phyloP scores from a whole-genome alignment of 2,113 vertebrate species.

The Rallus limicola region DNA sequence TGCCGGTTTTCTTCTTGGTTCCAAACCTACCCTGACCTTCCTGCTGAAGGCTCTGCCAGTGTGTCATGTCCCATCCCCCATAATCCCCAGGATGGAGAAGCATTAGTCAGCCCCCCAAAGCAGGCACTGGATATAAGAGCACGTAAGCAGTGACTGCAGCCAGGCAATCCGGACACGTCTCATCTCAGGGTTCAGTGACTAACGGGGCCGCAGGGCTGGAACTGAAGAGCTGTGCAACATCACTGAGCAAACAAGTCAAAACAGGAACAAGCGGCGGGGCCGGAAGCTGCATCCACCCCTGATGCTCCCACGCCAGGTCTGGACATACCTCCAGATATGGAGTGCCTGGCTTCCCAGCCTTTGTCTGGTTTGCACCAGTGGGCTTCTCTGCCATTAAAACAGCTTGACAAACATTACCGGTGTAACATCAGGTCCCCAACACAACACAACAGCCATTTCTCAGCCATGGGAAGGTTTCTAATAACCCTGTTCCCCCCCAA shows the following conservation, averaged over 20 bases:
- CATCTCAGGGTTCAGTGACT: not conserved
- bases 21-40: not conserved
- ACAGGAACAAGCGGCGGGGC: fast-evolving
- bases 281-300: too few relatives aligned
- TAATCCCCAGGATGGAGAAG: not conserved
- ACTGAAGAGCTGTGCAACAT: not conserved
- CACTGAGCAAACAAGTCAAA: not conserved
- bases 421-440: not conserved
- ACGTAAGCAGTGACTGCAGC: not conserved
- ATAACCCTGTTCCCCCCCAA: not conserved
- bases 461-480: not conserved
- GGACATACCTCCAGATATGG: fast-evolving
- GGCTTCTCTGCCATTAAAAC: not conserved
- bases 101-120: conserved; percentile 1
- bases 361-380: not conserved
- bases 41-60: not conserved
- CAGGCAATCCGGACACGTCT: not conserved
- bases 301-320: not conserved
- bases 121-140: not conserved
- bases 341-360: not conserved
- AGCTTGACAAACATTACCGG: not conserved
- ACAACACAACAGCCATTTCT: not conserved
- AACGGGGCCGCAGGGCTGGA: conserved; percentile 24
- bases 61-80: not conserved
- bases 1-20: not conserved